Evolutionary conservation across 2,888 invertebrate species (phyloP).

Genomic region (Argynnis bischoffii): DNA sequence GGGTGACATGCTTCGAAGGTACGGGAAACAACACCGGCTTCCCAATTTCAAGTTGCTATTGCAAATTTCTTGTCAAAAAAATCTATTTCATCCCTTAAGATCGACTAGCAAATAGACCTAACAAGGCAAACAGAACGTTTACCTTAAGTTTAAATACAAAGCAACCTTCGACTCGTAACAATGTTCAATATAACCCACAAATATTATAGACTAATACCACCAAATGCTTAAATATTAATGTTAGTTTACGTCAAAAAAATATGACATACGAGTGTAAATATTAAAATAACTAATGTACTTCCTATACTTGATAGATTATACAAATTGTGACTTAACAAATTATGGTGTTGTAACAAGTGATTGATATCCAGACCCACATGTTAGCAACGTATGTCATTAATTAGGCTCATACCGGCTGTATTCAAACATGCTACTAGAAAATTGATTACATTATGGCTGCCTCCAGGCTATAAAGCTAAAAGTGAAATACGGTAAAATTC

Average conservation of each 20-base stretch:
- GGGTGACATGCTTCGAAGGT: no score
- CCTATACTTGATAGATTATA: constrained; percentile 34
- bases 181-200: not conserved
- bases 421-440: constrained; percentile 10
- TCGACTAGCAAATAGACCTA: no score
- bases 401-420: constrained; percentile 23
- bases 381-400: constrained; percentile 28
- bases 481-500: no score
- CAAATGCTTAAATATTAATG: not conserved
- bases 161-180: no score
- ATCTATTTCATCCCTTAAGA: no score
- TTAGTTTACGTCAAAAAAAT: no score
- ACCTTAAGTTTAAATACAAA: no score
- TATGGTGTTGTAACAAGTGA: constrained; percentile 30
- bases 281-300: constrained; percentile 19
- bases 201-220: not conserved
- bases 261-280: not conserved
- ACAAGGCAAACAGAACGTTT: no score
- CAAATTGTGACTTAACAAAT: constrained; percentile 30
- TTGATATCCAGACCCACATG: constrained; percentile 30
- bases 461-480: not conserved
- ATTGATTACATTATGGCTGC: not conserved
- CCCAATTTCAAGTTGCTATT: no score
- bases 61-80: no score
- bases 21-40: no score